A percentile compares a stretch with the other conserved stretches of the same genome.
Conservation (phyloP, 2,113 vertebrate species). For the Microcebus murinus region DNA sequence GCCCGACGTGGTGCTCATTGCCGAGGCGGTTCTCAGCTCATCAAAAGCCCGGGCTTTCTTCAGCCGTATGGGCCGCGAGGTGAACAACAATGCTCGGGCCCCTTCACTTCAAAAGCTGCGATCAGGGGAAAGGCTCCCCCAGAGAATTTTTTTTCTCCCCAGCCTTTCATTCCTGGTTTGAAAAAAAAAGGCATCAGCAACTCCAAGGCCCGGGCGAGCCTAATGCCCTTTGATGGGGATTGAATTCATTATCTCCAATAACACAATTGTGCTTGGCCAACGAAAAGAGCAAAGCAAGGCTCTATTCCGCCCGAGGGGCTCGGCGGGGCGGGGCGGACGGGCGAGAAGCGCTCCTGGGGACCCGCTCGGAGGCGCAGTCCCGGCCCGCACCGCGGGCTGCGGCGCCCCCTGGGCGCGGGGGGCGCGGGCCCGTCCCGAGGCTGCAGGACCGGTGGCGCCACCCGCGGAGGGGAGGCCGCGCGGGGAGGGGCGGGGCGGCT, state of each 20-base stretch:
- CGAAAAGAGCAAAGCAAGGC: constrained; percentile 99
- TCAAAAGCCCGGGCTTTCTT: constrained; percentile 92
- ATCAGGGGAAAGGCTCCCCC: constrained; percentile 88
- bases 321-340: constrained; percentile 81
- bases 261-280: constrained; percentile 96
- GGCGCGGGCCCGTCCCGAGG: constrained; percentile 48
- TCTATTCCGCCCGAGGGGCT: constrained; percentile 86
- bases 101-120: constrained; percentile 94
- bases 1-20: constrained; percentile 87
- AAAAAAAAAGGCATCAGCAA: constrained; percentile 83
- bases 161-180: constrained; percentile 93
- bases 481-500: constrained; percentile 58
- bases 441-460: background rate
- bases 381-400: constrained; percentile 67
- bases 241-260: constrained; percentile 99
- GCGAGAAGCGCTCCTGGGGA: constrained; percentile 60
- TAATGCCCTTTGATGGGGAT: constrained; percentile 99
- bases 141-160: constrained; percentile 87
- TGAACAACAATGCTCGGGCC: constrained; percentile 88
- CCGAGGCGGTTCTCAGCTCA: constrained; percentile 90
- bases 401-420: constrained; percentile 83
- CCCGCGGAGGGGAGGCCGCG: background rate
- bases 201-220: constrained; percentile 92
- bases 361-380: constrained; percentile 76
- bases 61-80: constrained; percentile 92